These are phyloP conservation scores for Chamaea fasciata DNA, from an alignment of 2,113 vertebrate genomes.

Conservation along the genomic window DNA sequence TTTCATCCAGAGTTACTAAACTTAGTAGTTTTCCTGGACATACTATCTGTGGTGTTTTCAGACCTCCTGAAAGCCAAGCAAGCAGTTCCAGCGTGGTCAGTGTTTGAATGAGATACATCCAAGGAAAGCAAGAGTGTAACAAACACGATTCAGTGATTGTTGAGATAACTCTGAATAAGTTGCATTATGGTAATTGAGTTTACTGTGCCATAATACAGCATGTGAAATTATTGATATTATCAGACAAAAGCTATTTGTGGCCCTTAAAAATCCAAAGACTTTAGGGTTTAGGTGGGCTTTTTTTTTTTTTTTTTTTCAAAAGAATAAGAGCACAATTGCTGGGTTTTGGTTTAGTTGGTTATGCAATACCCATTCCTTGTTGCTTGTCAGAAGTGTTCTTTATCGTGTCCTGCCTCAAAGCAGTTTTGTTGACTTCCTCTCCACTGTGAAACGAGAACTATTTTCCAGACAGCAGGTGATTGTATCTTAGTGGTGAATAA, in stretches of 20 bases:
- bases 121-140: neutral
- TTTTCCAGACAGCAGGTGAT: conserved; percentile 21
- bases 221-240: neutral
- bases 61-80: neutral
- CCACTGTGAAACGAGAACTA: neutral
- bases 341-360: neutral
- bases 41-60: neutral
- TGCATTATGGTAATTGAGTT: neutral
- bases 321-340: neutral
- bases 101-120: neutral
- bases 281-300: neutral
- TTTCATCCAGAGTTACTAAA: neutral
- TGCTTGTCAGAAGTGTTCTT: neutral
- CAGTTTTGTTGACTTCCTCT: neutral
- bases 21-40: neutral
- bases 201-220: neutral
- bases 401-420: neutral
- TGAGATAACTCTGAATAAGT: neutral
- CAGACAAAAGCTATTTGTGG: neutral
- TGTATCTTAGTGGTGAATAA: neutral
- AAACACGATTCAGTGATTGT: neutral
- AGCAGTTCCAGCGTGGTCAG: neutral
- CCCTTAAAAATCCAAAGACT: neutral
- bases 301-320: neutral
- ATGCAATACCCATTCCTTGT: neutral